Percentiles rank a stretch among this genome's conserved stretches.
These are phyloP conservation scores for Capra hircus DNA, from an alignment of 2,113 vertebrate genomes.

Conservation along the genomic window DNA sequence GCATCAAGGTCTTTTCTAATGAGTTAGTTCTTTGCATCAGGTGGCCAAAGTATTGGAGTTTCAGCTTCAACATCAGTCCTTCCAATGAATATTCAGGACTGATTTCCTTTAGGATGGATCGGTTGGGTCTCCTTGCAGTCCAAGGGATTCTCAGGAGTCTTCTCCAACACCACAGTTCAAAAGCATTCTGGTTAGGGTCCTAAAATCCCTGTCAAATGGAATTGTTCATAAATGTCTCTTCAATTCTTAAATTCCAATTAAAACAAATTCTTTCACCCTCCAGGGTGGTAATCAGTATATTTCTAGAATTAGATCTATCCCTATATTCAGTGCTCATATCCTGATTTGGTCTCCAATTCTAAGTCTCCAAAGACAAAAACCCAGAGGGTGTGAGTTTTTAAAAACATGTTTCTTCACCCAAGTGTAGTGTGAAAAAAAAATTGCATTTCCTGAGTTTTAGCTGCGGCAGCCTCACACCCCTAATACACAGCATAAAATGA, in stretches of 20 bases:
- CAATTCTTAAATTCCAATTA: not conserved
- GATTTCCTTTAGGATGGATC: not conserved
- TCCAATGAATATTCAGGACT: not conserved
- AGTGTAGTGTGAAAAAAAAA: not conserved
- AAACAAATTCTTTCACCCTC: not conserved
- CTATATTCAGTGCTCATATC: not conserved
- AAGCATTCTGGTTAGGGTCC: not conserved
- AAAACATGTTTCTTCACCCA: not conserved
- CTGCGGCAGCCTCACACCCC: not conserved
- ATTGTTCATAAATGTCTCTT: not conserved
- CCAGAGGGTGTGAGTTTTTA: not conserved
- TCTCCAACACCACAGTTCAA: not conserved
- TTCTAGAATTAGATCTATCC: not conserved
- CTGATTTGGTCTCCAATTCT: not conserved
- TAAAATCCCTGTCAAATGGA: not conserved
- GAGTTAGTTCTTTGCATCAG: not conserved
- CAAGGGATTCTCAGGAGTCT: not conserved
- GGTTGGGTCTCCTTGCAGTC: not conserved
- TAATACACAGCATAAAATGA: not conserved
- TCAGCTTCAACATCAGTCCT: not conserved
- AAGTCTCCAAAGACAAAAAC: not conserved
- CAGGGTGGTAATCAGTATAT: not conserved
- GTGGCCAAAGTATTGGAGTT: not conserved
- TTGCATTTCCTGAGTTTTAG: not conserved
- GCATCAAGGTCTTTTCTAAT: not conserved